Evolutionary conservation across 2,113 vertebrate species (phyloP).

Genomic region (Anolis carolinensis): DNA sequence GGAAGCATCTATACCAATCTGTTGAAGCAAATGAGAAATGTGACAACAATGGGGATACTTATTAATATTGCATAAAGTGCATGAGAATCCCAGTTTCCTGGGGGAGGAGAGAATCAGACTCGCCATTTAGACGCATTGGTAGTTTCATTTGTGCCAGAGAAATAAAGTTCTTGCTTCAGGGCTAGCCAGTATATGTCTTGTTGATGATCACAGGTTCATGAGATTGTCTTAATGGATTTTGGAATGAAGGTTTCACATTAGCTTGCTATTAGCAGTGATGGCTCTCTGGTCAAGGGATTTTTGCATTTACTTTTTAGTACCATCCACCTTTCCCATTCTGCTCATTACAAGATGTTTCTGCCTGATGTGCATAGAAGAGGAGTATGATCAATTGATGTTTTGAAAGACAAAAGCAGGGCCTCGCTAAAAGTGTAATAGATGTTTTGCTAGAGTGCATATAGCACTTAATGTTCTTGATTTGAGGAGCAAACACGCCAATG

Average conservation of each 20-base stretch:
- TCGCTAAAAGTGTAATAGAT: background rate
- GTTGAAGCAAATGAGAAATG: background rate
- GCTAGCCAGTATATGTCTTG: constrained; percentile 12
- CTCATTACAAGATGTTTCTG: background rate
- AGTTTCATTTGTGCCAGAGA: background rate
- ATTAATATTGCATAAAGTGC: background rate
- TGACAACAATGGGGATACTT: background rate
- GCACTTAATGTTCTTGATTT: no score
- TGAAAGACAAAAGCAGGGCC: background rate
- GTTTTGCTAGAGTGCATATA: no score
- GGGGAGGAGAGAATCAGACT: background rate
- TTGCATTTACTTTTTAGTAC: constrained; percentile 44
- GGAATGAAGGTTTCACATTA: constrained; percentile 8
- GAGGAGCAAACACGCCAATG: no score
- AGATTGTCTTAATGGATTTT: constrained; percentile 40
- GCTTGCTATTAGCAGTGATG: background rate
- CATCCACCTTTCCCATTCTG: background rate
- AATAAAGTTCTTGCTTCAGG: background rate
- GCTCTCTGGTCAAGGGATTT: constrained; percentile 25
- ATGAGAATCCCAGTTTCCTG: background rate
- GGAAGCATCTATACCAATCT: background rate
- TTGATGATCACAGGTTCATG: constrained; percentile 23
- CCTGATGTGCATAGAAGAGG: accelerated
- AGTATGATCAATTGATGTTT: background rate
- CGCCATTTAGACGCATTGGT: background rate